These are phyloP conservation scores for Falco columbarius DNA, from an alignment of 2,797 vertebrate genomes.

Conservation along the genomic window DNA sequence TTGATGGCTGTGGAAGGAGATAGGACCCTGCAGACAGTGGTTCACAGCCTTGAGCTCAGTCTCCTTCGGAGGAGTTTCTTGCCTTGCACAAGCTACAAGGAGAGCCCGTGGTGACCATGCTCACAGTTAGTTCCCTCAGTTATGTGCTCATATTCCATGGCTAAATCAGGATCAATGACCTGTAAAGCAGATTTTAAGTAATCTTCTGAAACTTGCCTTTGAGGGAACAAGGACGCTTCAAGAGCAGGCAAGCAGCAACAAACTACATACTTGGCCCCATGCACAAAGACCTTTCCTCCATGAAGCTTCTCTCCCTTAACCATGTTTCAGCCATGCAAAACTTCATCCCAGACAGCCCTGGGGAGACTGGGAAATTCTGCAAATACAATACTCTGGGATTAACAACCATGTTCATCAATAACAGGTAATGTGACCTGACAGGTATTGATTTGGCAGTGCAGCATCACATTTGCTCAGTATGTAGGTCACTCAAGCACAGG, in stretches of 20 bases:
- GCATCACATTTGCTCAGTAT: neutral
- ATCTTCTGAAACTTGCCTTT: neutral
- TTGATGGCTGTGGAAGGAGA: neutral
- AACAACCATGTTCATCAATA: neutral
- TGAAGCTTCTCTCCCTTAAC: neutral
- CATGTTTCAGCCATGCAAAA: neutral
- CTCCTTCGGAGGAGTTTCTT: neutral
- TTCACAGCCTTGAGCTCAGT: neutral
- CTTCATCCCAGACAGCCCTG: neutral
- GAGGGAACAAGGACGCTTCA: neutral
- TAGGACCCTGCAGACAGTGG: neutral
- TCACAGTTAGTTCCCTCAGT: neutral
- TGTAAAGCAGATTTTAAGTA: neutral
- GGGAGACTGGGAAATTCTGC: neutral
- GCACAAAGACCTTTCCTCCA: neutral
- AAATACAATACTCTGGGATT: neutral
- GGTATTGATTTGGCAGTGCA: neutral
- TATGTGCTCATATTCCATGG: neutral
- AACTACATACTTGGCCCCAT: neutral
- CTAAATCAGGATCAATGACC: neutral
- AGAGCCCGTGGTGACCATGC: rapidly evolving
- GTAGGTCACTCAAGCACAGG: conserved; percentile 18
- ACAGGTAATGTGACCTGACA: conserved; percentile 31
- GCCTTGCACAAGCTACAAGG: neutral
- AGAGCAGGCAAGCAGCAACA: neutral